Base-by-base conservation (phyloP, 2,113 vertebrate genomes). In the Phylloscopus whistleri region DNA sequence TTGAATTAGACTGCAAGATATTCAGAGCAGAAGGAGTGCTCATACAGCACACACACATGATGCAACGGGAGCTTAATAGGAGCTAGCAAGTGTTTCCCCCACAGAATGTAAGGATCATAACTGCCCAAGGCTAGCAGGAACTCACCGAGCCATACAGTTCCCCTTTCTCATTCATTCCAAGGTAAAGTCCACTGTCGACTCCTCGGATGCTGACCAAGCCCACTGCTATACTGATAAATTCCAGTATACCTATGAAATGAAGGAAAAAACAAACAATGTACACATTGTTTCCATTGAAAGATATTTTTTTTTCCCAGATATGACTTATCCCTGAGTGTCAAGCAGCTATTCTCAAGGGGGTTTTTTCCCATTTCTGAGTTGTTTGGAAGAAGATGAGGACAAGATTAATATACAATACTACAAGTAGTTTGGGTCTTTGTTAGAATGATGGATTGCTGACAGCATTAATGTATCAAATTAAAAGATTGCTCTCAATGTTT, bases 211-310 rank as follows among this genome's bases (percentile, higher is more conserved):
- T 99, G 96, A 99, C 99, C 97, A 99, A 98, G 82, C 99, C 99
- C 90, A 99, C 99, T 74, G 99, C 99, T 97, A 99, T 98, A 97
- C 99, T 99, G 98, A 99, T 99, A 98, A 99, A 99, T 97, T 99
- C 99, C 98, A 99, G 98, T 97, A 99, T 99, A 97, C 99, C 99
- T 99, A 75, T 11, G 74, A 95, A 98, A 96, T 43, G 53, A 35
- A 96, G 67, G 85, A 33, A 87, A 55, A 96, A 60, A 75, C 74
- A 97, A 93, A 87, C 90, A 97, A 85, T 93, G 56, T 83, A 82
- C 20, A 77, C 28, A 49, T 10, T 44, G 83, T 64, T 92, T 89
- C 35, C n/a, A 84, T 3, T 75, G 48, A 81, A 78, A 84, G 31
- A 27, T 44, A 5, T 19, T 55, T 86, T 60, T 55, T 60, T 51